These are phyloP conservation scores for Tetraneura akinire DNA, from an alignment of 1,140 invertebrate species.

Conservation along the genomic window DNA sequence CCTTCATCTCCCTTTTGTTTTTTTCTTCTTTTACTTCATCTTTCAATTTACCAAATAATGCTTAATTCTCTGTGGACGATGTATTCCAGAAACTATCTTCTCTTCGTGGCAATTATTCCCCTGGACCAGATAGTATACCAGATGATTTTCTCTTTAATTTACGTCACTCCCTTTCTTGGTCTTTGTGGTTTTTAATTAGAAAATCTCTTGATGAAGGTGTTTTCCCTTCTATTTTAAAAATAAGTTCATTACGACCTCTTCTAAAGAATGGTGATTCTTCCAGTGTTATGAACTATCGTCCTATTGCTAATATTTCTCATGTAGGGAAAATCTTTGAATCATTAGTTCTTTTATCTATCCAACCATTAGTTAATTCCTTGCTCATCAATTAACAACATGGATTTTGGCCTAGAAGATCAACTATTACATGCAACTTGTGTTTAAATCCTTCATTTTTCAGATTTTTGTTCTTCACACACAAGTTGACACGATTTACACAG, in stretches of 20 bases:
- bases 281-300: neutral
- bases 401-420: neutral
- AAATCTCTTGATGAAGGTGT: neutral
- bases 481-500: constrained; percentile 55
- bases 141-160: neutral
- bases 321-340: neutral
- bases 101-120: neutral
- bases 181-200: neutral
- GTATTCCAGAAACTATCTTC: neutral
- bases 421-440: neutral
- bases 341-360: neutral
- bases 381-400: neutral
- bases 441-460: neutral
- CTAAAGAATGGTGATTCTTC: neutral
- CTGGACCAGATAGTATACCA: neutral
- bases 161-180: neutral
- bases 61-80: neutral
- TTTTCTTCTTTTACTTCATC: neutral
- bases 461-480: constrained; percentile 48
- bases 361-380: neutral
- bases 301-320: neutral
- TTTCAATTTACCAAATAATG: neutral
- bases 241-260: neutral
- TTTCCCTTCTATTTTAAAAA: neutral
- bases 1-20: neutral